Evolutionary conservation across 2,797 vertebrate genomes (phyloP), one percentile per base, ranked within the genome.

Genomic region (Sus cebifrons): DNA sequence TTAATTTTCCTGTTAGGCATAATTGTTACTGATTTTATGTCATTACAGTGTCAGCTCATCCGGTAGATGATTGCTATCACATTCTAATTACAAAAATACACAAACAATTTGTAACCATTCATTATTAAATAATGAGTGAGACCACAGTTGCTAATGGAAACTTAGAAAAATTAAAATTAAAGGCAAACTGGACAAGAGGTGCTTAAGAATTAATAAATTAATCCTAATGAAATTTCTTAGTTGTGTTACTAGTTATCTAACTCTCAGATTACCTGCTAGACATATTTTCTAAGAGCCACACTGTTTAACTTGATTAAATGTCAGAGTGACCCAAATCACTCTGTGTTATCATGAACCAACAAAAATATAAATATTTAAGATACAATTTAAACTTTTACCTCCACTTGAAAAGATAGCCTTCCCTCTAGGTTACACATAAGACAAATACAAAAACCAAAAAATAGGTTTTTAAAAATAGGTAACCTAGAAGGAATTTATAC

Each of bases 1-100:
- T 97, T 97, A 92, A 97, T 97, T 94, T 96, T 95, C 91, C 95
- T 96, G 95, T 96, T 94, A 85, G 96, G 88, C 94, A 2, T 97
- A 96, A 97, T 85, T 96, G 96, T 89, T 96, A 96, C 91, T 91
- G 96, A 97, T 97, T 96, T 94, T 40, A 54, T 82, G 92, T 95
- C 92, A 94, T 89, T 87, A 92, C 68, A 70, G 52, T 44, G 93
- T 96, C 94, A 92, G 71, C 29, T 82, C 94, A 67, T 95, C 71
- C 62, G 4, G 94, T 40, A 62, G 83, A 32, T 16, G 68, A 96
- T 36, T 74, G 91, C 74, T 68, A 92, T 96, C 95, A 64, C 88
- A 68, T 64, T 86, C 94, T 96, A 95, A 98, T 97, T 94, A 97
- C 4, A 71, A 89, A 97, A 96, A 92, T 62, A 97, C 60, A 97